Evolutionary conservation across 2,113 vertebrate species (phyloP).

Genomic region (Colistium nudipinnis): DNA sequence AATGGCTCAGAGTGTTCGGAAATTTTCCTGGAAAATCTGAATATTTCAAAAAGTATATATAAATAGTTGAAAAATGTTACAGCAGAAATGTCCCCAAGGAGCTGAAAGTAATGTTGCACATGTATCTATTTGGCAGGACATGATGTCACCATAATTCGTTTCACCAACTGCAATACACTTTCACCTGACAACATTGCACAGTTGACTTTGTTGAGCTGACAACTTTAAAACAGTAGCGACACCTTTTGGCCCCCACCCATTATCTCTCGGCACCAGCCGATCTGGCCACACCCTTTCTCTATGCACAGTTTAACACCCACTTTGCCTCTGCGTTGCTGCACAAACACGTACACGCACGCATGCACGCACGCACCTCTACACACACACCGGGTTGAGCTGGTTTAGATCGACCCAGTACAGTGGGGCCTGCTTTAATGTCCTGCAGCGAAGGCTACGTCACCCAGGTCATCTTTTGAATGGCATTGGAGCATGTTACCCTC

Average conservation of each 20-base stretch:
- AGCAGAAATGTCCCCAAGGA: too few species aligned
- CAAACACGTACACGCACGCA: constrained; percentile 29
- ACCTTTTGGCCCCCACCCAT: constrained; percentile 42
- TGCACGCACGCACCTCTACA: background rate
- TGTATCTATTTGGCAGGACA: too few species aligned
- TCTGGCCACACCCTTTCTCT: constrained; percentile 46
- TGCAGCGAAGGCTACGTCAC: background rate
- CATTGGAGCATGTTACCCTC: constrained; percentile 42
- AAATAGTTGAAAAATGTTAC: too few species aligned
- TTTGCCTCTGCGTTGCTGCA: background rate
- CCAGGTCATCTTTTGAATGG: constrained; percentile 24
- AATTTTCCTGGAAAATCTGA: too few species aligned
- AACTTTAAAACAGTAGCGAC: constrained; percentile 25
- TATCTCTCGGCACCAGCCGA: constrained; percentile 44
- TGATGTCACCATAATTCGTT: too few species aligned
- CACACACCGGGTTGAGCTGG: background rate
- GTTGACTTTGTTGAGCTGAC: too few species aligned
- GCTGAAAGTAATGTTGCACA: too few species aligned
- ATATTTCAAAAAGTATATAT: too few species aligned
- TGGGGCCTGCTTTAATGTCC: background rate
- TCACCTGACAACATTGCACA: too few species aligned
- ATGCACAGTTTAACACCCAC: constrained; percentile 28
- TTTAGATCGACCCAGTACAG: background rate
- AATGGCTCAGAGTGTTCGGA: too few species aligned
- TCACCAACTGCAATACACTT: too few species aligned